Conservation (phyloP, 2,113 vertebrate genomes). For the Columba livia region DNA sequence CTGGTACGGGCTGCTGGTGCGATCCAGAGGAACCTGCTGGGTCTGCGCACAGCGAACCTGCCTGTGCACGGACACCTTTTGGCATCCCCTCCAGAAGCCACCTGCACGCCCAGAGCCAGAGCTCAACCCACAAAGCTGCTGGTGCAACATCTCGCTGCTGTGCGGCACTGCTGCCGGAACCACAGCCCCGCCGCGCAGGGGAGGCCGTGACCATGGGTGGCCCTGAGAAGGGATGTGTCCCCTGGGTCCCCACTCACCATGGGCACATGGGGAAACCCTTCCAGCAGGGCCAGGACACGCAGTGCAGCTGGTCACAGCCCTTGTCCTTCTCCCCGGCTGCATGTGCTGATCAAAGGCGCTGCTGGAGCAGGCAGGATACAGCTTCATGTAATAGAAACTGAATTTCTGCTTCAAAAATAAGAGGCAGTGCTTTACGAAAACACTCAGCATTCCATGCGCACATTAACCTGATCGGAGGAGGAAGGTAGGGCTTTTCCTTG, state of each 20-base stretch:
- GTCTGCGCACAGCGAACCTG: background rate
- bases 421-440: slow-evolving; percentile 50
- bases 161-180: too few species aligned
- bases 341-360: slow-evolving; percentile 53
- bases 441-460: slow-evolving; percentile 81
- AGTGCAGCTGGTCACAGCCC: slow-evolving; percentile 36
- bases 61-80: too few species aligned
- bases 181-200: too few species aligned
- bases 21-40: background rate
- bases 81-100: too few species aligned
- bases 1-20: background rate
- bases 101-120: too few species aligned
- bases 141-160: too few species aligned
- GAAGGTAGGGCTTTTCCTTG: slow-evolving; percentile 82
- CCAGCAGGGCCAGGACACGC: background rate
- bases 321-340: slow-evolving; percentile 4
- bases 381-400: slow-evolving; percentile 37
- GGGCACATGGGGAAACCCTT: too few species aligned
- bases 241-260: background rate
- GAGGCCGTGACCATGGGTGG: too few species aligned
- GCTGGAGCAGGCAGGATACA: slow-evolving; percentile 48
- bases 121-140: too few species aligned
- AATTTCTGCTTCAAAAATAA: slow-evolving; percentile 59
- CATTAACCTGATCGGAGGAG: slow-evolving; percentile 82
- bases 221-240: background rate